Evolutionary conservation across 2,888 invertebrate genomes (phyloP).

Genomic region (Ferrisia virgata): DNA sequence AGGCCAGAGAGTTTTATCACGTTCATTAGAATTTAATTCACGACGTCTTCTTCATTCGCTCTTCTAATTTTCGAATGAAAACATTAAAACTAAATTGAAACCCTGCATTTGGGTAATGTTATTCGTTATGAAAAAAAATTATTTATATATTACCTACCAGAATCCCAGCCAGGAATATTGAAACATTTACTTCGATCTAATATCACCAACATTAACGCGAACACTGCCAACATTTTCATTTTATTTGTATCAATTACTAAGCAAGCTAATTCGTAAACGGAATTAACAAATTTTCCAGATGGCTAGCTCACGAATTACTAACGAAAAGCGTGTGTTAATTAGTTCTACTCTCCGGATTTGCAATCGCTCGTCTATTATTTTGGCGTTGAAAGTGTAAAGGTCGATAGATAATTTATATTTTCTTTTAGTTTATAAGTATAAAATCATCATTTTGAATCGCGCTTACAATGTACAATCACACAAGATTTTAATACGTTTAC

Average conservation of each 20-base stretch:
- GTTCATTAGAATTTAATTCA: no score
- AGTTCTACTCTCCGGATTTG: background rate
- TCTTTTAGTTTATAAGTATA: background rate
- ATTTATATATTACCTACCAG: no score
- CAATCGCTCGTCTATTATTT: background rate
- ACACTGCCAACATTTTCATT: background rate
- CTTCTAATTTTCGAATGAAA: background rate
- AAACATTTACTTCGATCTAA: background rate
- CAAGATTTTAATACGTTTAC: no score
- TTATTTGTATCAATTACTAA: background rate
- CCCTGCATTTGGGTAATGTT: no score
- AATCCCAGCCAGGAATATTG: background rate
- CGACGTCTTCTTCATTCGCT: no score
- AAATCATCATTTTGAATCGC: no score
- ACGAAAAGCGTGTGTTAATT: constrained; percentile 16
- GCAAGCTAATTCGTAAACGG: background rate
- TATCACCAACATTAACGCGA: background rate
- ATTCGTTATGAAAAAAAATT: background rate
- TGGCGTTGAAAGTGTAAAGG: background rate
- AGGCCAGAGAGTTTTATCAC: no score
- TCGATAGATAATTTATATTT: background rate
- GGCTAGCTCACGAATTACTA: background rate
- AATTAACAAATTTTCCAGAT: background rate
- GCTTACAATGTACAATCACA: no score
- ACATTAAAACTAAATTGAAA: background rate